Conservation (phyloP, 2,797 vertebrate species). For the Schizopygopsis pylzovi region DNA sequence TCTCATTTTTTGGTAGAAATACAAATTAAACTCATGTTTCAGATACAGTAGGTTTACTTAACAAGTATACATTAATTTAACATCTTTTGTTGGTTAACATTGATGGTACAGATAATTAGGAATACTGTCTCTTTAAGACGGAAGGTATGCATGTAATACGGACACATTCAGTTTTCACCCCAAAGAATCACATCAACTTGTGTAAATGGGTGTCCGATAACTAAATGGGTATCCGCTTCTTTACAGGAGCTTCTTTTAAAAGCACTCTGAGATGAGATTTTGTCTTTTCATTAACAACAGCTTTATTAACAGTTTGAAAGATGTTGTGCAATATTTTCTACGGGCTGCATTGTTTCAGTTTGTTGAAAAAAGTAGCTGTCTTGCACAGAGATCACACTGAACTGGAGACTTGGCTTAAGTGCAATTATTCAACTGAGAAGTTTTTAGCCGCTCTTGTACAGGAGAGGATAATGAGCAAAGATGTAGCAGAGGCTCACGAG, state of each 20-base stretch:
- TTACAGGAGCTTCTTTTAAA: not conserved
- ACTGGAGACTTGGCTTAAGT: not conserved
- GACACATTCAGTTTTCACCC: too few relatives aligned
- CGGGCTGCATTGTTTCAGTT: not conserved
- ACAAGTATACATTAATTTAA: too few relatives aligned
- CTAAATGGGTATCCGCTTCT: not conserved
- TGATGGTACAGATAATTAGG: too few relatives aligned
- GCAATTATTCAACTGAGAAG: slow-evolving; percentile 19
- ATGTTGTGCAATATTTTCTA: not conserved
- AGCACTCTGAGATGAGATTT: not conserved
- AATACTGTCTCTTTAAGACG: slow-evolving; percentile 58
- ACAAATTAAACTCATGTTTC: too few relatives aligned
- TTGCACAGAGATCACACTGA: slow-evolving; percentile 1
- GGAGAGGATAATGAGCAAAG: slow-evolving; percentile 36
- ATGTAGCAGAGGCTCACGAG: slow-evolving; percentile 9
- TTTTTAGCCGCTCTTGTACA: slow-evolving; percentile 11
- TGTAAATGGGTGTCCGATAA: too few relatives aligned
- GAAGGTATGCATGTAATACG: too few relatives aligned
- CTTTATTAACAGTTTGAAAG: not conserved
- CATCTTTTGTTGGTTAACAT: too few relatives aligned
- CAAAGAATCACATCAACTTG: too few relatives aligned
- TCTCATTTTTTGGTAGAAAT: too few relatives aligned
- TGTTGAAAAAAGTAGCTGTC: not conserved
- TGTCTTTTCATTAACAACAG: not conserved
- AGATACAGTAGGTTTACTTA: too few relatives aligned